A percentile compares a stretch with the other conserved stretches of the same genome.
Conservation (phyloP, 2,888 invertebrate species). For the Sinohyriopsis cumingii region DNA sequence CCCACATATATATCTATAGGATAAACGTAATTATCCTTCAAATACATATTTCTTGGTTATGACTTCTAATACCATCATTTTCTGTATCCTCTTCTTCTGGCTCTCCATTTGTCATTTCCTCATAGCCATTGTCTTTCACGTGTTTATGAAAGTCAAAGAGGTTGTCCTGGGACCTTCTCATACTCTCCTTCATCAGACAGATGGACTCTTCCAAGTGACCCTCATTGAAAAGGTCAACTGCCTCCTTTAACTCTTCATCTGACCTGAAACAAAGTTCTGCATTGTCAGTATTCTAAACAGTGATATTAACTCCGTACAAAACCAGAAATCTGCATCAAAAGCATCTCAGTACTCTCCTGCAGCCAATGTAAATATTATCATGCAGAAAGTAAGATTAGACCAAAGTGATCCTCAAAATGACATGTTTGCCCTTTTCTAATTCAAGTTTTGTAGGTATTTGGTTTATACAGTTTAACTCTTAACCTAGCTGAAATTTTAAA, state of each 20-base stretch:
- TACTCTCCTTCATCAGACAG: slow-evolving; percentile 40
- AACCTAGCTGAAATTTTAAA: too few species aligned
- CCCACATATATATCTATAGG: background rate
- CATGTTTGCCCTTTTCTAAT: too few species aligned
- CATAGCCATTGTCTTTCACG: slow-evolving; percentile 67
- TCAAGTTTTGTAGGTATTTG: too few species aligned
- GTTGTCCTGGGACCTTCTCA: slow-evolving; percentile 43
- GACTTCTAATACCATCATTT: slow-evolving; percentile 26
- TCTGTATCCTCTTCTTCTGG: slow-evolving; percentile 73
- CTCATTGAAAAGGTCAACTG: slow-evolving; percentile 41
- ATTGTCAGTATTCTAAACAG: too few species aligned
- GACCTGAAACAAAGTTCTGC: slow-evolving; percentile 24
- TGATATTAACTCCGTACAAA: too few species aligned
- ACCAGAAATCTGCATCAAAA: too few species aligned
- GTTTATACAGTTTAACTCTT: too few species aligned
- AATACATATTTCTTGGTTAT: slow-evolving; percentile 7
- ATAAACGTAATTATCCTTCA: slow-evolving; percentile 5
- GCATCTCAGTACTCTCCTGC: too few species aligned
- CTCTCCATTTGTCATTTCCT: slow-evolving; percentile 61
- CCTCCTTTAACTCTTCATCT: slow-evolving; percentile 50
- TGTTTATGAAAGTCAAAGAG: slow-evolving; percentile 32
- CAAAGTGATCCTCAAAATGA: too few species aligned
- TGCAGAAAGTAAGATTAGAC: too few species aligned
- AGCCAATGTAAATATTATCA: too few species aligned
- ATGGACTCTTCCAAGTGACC: slow-evolving; percentile 45